Base-by-base conservation (phyloP, 2,797 vertebrate species). In the Coluber constrictor region DNA sequence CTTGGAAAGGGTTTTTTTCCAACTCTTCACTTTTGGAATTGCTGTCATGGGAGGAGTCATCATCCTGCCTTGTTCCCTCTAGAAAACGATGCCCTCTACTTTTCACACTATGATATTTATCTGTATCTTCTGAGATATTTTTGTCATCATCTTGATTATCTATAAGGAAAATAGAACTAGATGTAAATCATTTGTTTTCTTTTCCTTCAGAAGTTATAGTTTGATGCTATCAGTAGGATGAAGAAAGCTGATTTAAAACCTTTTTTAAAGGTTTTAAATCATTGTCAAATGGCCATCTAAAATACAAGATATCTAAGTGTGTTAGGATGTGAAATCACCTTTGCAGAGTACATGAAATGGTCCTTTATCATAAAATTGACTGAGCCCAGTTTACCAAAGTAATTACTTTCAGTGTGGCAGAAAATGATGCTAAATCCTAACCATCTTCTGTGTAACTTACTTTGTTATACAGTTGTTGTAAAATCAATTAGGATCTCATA, bases 1-100 rank as follows among this genome's bases (percentile, higher is more conserved):
- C 97, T 95, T 97, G 97, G 83, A 96, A 96, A 56, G 97, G 96
- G 11, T 95, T 96, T 20, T 97, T 96, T 5, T 97, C 96, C 47
- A 92, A 95, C 83, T 97, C 97, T 2, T 96, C 96, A 0, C 96
- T 96, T 93, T 96, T 93, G 90, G 94, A 91, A 93, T 96, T 94
- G 86, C 94, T 96, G 6, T 91, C 43, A 13, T 5, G 94, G 94
- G 97, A 96, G 63, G 70, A 92, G 9, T 96, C 96, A 47, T 63
- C 93, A 2, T 79, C 93, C 66, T 92, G 89, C 79, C 94, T 93
- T 0, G 87, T 95, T 70, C 91, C 94, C 25, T 92, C 94, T 23
- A 93, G 96, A 86, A 93, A 54, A 23, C 0, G 92, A 96, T 96
- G 51, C 90, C 93, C 95, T 32, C 95, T 94, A 87, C 94, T 95